Evolutionary conservation across 2,797 vertebrate species (phyloP), one percentile per base, ranked within the genome.

Genomic region (Bucorvus abyssinicus): DNA sequence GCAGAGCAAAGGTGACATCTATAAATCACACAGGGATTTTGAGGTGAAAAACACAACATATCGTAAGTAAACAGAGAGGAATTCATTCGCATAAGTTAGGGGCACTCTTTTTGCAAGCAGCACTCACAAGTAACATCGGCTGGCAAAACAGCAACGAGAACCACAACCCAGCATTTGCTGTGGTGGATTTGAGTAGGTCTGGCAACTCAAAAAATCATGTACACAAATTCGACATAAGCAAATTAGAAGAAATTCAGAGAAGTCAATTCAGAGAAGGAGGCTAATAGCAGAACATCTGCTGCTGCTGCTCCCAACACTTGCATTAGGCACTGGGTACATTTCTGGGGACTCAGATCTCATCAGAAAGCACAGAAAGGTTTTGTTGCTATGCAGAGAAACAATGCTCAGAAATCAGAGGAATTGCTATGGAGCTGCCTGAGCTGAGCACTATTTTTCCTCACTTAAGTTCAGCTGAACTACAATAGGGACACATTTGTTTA

Each of bases 231-330:
- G n/a, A 73, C 91, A 79, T 24, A 78, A 95, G 84, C 59, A 93
- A 94, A 88, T 93, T 38, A 93, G 83, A 92, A 91, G 93, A 91
- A 93, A 95, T 93, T 93, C 84, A 90, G 91, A 89, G 34, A 93
- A 87, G 59, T 89, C 74, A 78, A 82, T 94, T 89, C 90, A 85
- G 81, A 93, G 84, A 50, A 95, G 84, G 29, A 69, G 45, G 68
- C 88, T 94, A 79, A 94, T 60, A 69, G 92, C 68, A 63, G 87
- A 95, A 84, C 90, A 97, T 86, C 95, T 96, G 91, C 91, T 96
- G 34, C 91, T 96, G 34, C 84, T 59, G 61, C 73, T 95, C 87
- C 85, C 69, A 65, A 2, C 81, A 73, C 73, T 88, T 1, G 0
- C 76, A 21, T 93, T 70, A 90, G 84, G 77, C 0, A 59, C 80